Base-by-base conservation (phyloP, 2,113 vertebrate genomes). In the Macrotis lagotis region DNA sequence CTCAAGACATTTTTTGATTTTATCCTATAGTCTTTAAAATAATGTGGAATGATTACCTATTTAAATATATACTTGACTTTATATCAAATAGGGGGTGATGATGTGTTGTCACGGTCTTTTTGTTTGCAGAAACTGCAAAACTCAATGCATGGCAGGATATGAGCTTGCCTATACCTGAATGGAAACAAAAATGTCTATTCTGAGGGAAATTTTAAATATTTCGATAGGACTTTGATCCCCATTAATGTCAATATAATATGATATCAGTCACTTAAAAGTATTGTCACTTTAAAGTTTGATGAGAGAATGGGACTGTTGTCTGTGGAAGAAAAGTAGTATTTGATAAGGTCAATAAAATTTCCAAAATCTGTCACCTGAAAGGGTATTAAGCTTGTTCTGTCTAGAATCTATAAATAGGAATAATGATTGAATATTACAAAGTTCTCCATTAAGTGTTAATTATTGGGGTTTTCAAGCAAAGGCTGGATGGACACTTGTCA, bases 21-120 rank as follows among this genome's bases (percentile, higher is more conserved):
- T 96, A 89, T 96, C 97, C 92, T 94, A 95, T 91, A 91, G 37
- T 96, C 95, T 98, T 96, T 97, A 98, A 98, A 97, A 97, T 95
- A 95, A 95, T 93, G 94, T 48, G 90, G 55, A 12, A 51, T 92
- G 92, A 91, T 90, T 59, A 44, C 50, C 25, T 9, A 24, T 92
- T 95, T 51, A 93, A 92, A 93, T 90, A n/a, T 47, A 31, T 44
- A 1, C 6, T 26, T 94, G 90, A 91, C 49, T 59, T 91, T 93
- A 93, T 94, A 95, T 52, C 59, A 91, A 89, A 44, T 24, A 90
- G 92, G n/a, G 19, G 66, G 22, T 8, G n/a, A 44, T 83, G 16
- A 83, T 59, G 11, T 31, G 31, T 12, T 66, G 31, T n/a, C 37
- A 24, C 44, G 19, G 37, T 44, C 8, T 26, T 53, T 83, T 22